These are phyloP conservation scores for Drosophila baimaii DNA, from an alignment of 1,140 invertebrate genomes.

Conservation along the genomic window DNA sequence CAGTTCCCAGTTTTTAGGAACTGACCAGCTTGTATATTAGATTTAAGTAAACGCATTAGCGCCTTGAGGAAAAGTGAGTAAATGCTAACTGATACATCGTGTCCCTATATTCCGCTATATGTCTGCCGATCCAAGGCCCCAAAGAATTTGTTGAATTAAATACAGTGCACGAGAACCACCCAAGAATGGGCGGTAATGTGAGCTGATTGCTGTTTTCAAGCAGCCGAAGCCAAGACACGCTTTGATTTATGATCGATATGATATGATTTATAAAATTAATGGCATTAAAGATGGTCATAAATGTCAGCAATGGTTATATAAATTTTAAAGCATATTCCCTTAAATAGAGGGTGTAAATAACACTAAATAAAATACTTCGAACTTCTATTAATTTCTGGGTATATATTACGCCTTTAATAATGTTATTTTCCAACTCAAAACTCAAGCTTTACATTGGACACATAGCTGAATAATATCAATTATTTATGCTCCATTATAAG, in stretches of 20 bases:
- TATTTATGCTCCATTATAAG: background rate
- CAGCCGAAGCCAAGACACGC: background rate
- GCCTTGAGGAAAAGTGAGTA: conserved; percentile 45
- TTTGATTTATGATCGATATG: too few species aligned
- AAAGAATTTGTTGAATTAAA: conserved; percentile 18
- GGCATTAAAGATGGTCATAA: too few species aligned
- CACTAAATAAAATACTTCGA: too few species aligned
- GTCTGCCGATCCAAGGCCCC: conserved; percentile 2
- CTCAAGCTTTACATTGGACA: too few species aligned
- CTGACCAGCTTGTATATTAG: conserved; percentile 47
- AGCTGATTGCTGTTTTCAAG: background rate
- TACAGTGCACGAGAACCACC: conserved; percentile 14
- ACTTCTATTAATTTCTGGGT: too few species aligned
- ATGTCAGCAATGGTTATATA: too few species aligned
- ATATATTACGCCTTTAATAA: too few species aligned
- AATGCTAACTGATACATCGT: conserved; percentile 40
- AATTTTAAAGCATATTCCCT: too few species aligned
- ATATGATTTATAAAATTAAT: too few species aligned
- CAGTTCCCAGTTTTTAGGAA: conserved; percentile 32
- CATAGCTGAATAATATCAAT: background rate
- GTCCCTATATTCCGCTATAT: too few species aligned
- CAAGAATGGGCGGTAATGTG: conserved; percentile 13
- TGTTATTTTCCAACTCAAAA: too few species aligned
- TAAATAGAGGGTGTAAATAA: too few species aligned
- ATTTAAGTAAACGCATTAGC: conserved; percentile 64